Evolutionary conservation across 2,888 invertebrate genomes (phyloP), one percentile per base, ranked within the genome.

Genomic region (Drosophila pseudotalamancana): DNA sequence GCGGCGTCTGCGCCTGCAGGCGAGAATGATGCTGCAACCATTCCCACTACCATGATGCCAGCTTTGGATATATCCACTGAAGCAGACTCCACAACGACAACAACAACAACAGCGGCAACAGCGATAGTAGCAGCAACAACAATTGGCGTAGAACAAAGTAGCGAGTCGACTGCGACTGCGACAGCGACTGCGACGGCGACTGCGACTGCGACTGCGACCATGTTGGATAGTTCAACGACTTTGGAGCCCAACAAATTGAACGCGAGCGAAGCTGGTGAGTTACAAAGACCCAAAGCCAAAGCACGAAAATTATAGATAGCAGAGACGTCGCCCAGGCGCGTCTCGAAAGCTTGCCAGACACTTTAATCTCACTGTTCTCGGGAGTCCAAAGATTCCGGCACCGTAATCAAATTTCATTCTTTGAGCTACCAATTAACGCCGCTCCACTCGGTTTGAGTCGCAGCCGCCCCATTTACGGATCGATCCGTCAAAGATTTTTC

Each of bases 1-100:
- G 85, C 87, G 63, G 82, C 80, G 71, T 83, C 88, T 72, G 86
- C 83, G 79, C 86, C 83, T 69, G 86, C 82, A 74, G 88, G 84
- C 71, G 79, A 76, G 64, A 77, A 80, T 75, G 82, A 69, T 45
- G 73, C 70, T 21, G 59, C 80, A 65, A 67, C 62, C 66, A 69
- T 70, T 42, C 46, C 57, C 56, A 71, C 70, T 59, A 73, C 77
- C 21, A 55, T 42, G 60, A 55, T 66, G 70, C 86, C 79, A 57
- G 59, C 80, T n/a, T 9, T 73, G 70, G 79, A 70, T 71, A 67
- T 65, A 65, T 65, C 83, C 51, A 83, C 63, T 31, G 63, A 63
- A 9, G 34, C 49, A 37, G 55, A 42, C 42, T 37, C 59, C 11
- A 42, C 40, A 42, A 31, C 64, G 19, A 39, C 51, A 32, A 39